Evolutionary conservation across 2,113 vertebrate species (phyloP), one percentile per base, ranked within the genome.

Genomic region (Excalfactoria chinensis): DNA sequence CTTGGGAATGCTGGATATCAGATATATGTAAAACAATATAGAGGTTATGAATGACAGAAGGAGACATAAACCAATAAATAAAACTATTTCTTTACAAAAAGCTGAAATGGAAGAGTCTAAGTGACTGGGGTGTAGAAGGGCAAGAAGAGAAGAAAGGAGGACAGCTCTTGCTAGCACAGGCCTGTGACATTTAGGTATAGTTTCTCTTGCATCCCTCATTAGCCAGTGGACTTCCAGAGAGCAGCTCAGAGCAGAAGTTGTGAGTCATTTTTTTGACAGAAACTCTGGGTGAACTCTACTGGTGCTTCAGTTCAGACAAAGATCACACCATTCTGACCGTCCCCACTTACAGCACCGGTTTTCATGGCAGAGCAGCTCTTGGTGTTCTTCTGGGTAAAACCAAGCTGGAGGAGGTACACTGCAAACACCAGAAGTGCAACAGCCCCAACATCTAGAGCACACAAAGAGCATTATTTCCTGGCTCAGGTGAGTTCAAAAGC

Each of bases 201-300:
- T 41, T 95, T 73, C 55, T 73, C 62, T 78, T 79, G 19, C 1
- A 0, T 66, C 77, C 34, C 58, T 86, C 43, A 73, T 90, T 35
- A 93, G 84, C 66, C 62, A 72, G 30, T 32, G 74, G 40, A 51
- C 66, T 78, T 92, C 40, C 67, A 84, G 81, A 79, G 26, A 75
- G 35, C 69, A 90, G 62, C 58, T 92, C 77, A 62, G 77, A 89
- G 59, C 40, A 93, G 84, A 91, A 44, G 44, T 63, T 68, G 3
- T 68, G 89, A 90, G 63, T 87, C 8, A 82, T n/a, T 69, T 69
- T 78, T 72, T 82, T 89, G 89, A 67, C 94, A 93, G 35, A 87
- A 13, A 35, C 77, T 72, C 40, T 67, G 70, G 34, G 35, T 71
- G 48, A 89, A 28, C 62, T 78, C 19, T 25, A 7, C 0, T 20